Evolutionary conservation across 2,797 vertebrate species (phyloP), one percentile per base, ranked within the genome.

Genomic region (Taenioides sp.): DNA sequence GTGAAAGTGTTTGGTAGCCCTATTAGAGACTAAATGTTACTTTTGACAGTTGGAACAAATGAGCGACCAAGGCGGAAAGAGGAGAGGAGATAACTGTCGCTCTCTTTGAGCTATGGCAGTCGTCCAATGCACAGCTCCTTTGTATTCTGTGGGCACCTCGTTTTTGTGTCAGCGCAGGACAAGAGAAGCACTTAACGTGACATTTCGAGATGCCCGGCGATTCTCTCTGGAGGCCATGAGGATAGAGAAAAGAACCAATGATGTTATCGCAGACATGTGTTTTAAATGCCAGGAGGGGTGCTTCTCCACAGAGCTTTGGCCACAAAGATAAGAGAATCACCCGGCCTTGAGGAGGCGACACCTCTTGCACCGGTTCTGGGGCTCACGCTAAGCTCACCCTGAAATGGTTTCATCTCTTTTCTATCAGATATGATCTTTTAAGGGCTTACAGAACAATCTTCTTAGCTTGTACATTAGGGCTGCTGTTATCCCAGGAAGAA

Each of bases 151-250:
- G 69, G 55, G 79, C 79, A 34, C 71, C 83, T 75, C 70, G 61
- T 87, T 87, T 78, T 76, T 54, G 77, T 88, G 88, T 88, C 84
- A 89, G 86, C 64, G 61, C 54, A n/a, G 87, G 86, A 89, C 87
- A 85, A 90, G 89, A 87, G 86, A 89, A 88, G 85, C 90, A 91
- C 90, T 92, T 92, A 91, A 89, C 79, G 82, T 91, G 91, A 91
- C 91, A 92, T 92, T 92, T 92, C 82, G 81, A 89, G 83, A 89
- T 79, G 86, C 86, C 87, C 81, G 22, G 73, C 83, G 87, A 82
- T 88, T 82, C 84, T 86, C 89, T 84, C 83, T 59, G 71, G 83
- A 84, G 88, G 84, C 87, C 76, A 14, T 65, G 64, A 61, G 71
- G 64, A 80, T 76, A 66, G 72, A 71, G 84, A 81, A 80, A 81